phyloP scores from a whole-genome alignment of 1,140 invertebrate species.

The Drosophila arawakana region DNA sequence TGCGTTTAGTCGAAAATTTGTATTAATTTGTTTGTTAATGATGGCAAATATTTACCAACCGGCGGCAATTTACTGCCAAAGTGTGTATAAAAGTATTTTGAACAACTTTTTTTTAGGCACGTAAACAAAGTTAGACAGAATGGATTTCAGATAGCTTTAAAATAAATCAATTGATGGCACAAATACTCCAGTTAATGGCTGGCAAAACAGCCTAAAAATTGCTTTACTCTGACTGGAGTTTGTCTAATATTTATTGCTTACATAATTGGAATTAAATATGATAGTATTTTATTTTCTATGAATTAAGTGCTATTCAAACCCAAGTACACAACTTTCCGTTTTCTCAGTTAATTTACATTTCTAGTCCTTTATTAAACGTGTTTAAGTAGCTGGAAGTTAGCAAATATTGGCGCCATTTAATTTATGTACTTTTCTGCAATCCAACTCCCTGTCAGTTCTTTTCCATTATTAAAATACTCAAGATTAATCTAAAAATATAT shows the following conservation, averaged over 20 bases:
- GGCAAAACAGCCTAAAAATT: not conserved
- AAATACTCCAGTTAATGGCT: conserved; percentile 11
- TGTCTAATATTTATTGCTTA: no score
- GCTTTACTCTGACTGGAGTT: not conserved
- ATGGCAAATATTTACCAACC: conserved; percentile 58
- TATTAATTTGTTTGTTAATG: conserved; percentile 65
- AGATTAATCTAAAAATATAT: conserved; percentile 21
- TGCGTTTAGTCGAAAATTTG: conserved; percentile 46
- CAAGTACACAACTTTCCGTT: no score
- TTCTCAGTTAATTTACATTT: no score
- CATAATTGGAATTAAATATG: no score
- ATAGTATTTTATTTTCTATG: no score
- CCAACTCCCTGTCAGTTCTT: not conserved
- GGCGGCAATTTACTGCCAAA: conserved; percentile 6
- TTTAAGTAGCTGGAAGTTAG: not conserved
- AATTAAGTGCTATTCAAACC: no score
- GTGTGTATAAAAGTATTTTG: conserved; percentile 14
- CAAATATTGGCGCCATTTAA: no score
- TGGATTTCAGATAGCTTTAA: conserved; percentile 3
- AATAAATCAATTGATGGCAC: conserved; percentile 16
- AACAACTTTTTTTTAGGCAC: conserved; percentile 2
- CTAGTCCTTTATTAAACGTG: not conserved
- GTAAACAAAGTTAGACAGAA: conserved; percentile 16
- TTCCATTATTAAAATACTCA: conserved; percentile 5
- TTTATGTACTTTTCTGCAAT: no score